Evolutionary conservation across 2,113 vertebrate genomes (phyloP).

Genomic region (Motacilla tschutschensis): DNA sequence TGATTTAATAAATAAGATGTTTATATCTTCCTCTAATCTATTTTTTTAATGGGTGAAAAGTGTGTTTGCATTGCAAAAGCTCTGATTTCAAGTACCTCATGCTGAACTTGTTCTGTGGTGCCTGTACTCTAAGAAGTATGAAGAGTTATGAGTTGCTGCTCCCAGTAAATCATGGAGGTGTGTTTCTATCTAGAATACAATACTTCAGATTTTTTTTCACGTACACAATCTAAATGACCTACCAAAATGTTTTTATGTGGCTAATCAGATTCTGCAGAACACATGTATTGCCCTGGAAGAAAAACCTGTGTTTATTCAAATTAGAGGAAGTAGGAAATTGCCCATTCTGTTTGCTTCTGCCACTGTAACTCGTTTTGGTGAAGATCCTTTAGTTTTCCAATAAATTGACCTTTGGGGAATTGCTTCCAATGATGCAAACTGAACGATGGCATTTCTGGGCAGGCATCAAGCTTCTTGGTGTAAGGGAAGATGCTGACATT

Average conservation of each 20-base stretch:
- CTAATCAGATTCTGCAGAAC: not conserved
- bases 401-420: not conserved
- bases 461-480: not conserved
- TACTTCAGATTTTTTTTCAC: not conserved
- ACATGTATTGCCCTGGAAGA: not conserved
- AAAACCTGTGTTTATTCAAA: not conserved
- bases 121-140: not conserved
- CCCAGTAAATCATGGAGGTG: not conserved
- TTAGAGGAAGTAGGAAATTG: not conserved
- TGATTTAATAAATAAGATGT: constrained; percentile 60
- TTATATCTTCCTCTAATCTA: constrained; percentile 42
- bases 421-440: not conserved
- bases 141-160: not conserved
- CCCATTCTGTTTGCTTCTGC: not conserved
- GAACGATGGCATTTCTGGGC: not conserved
- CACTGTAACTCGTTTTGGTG: not conserved
- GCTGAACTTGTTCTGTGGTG: not conserved
- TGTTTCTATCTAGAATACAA: not conserved
- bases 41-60: constrained; percentile 5
- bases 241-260: not conserved
- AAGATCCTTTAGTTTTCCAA: not conserved
- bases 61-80: not conserved
- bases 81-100: not conserved
- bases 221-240: not conserved
- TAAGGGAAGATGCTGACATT: not conserved